Evolutionary conservation across 2,113 vertebrate species (phyloP).

Genomic region (Zapus hudsonius): DNA sequence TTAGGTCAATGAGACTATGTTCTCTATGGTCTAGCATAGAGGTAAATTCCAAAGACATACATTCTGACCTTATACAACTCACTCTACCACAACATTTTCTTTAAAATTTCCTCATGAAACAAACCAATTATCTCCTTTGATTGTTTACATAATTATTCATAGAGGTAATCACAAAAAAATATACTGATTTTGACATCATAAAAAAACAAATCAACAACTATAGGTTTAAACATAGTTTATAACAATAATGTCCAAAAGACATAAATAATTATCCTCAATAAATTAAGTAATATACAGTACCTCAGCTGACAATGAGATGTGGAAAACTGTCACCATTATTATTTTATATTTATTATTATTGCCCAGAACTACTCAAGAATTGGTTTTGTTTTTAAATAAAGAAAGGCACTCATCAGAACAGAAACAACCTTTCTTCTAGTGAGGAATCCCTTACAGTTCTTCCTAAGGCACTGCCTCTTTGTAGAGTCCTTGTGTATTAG

Average conservation of each 20-base stretch:
- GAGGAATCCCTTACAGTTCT: not conserved
- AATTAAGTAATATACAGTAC: slow-evolving; percentile 78
- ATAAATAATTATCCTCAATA: slow-evolving; percentile 74
- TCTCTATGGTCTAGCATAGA: not conserved
- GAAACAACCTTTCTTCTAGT: not conserved
- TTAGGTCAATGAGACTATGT: not conserved
- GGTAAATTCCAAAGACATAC: not conserved
- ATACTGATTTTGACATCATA: slow-evolving; percentile 54
- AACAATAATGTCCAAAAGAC: slow-evolving; percentile 55
- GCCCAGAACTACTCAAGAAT: not conserved
- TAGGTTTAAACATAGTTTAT: slow-evolving; percentile 55
- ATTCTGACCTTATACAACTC: slow-evolving; percentile 11
- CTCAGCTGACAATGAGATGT: slow-evolving; percentile 70
- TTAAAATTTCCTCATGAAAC: slow-evolving; percentile 38
- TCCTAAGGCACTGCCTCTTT: not conserved
- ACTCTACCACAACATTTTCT: not conserved
- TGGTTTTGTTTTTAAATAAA: slow-evolving; percentile 5
- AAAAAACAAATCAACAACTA: slow-evolving; percentile 14
- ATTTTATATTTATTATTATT: not conserved
- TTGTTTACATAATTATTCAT: not conserved
- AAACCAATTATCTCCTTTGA: slow-evolving; percentile 43
- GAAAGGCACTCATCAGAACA: slow-evolving; percentile 25
- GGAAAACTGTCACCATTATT: slow-evolving; percentile 11
- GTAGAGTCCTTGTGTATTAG: not conserved
- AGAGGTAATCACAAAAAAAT: slow-evolving; percentile 63